Evolutionary conservation across 2,888 invertebrate genomes (phyloP).

Genomic region (Brachylomia viminalis): DNA sequence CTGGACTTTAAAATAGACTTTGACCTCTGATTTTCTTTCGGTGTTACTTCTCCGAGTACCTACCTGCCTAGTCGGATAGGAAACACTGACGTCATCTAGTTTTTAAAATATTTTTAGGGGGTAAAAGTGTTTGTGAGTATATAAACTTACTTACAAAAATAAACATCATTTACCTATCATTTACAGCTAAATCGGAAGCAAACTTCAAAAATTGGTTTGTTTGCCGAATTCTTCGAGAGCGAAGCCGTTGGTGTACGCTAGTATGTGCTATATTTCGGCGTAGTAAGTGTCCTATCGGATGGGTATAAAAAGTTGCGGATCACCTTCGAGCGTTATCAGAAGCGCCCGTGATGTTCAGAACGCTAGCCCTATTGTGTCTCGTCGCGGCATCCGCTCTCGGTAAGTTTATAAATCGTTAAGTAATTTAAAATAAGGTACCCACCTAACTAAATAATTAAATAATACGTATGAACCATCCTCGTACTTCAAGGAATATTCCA

Average conservation of each 20-base stretch:
- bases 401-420: conserved; percentile 26
- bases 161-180: neutral
- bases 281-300: conserved; percentile 17
- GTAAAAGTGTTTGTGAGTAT: neutral
- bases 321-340: conserved; percentile 20
- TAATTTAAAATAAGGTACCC: no score
- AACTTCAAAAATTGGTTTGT: neutral
- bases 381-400: conserved; percentile 42
- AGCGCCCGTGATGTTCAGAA: conserved; percentile 34
- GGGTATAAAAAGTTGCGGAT: conserved; percentile 37
- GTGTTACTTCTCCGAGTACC: no score
- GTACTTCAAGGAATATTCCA: no score
- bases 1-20: no score
- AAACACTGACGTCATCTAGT: neutral
- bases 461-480: no score
- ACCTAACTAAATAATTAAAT: no score
- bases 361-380: conserved; percentile 39
- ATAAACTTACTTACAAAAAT: neutral
- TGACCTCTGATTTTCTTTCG: no score
- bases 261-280: conserved; percentile 2
- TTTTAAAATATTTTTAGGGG: neutral
- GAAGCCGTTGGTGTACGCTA: neutral
- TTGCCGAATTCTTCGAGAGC: neutral
- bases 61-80: no score
- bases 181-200: neutral